Evolutionary conservation across 1,140 invertebrate species (phyloP).

Genomic region (Tribolium castaneum): DNA sequence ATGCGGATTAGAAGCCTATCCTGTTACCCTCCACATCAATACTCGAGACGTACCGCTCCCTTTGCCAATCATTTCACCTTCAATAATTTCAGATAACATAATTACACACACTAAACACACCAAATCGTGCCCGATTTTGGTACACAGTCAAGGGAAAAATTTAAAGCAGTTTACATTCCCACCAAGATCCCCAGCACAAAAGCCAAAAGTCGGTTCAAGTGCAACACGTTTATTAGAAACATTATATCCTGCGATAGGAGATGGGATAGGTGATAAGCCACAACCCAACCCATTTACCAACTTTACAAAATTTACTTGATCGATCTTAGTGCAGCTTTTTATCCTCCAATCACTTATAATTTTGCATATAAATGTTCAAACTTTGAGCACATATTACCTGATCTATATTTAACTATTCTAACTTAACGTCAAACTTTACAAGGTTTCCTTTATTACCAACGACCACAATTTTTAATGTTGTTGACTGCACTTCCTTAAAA

Average conservation of each 20-base stretch:
- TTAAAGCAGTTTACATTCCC: not conserved
- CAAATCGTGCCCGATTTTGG: not conserved
- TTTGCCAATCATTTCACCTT: not conserved
- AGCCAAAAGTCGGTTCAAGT: not conserved
- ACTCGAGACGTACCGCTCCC: not conserved
- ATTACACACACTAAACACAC: not conserved
- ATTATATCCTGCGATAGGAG: not conserved
- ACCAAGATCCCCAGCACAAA: not conserved
- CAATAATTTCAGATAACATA: not conserved
- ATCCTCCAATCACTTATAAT: not conserved
- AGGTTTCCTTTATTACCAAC: no score
- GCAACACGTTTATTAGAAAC: not conserved
- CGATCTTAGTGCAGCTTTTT: not conserved
- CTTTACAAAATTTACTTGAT: not conserved
- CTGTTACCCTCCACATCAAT: not conserved
- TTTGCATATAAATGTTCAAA: no score
- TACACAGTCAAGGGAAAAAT: not conserved
- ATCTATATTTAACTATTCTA: no score
- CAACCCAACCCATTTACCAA: not conserved
- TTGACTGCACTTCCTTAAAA: not conserved
- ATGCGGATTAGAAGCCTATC: slow-evolving; percentile 11
- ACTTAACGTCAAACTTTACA: no score
- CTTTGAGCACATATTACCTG: no score
- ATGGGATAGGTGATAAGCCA: not conserved
- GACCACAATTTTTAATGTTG: no score